A percentile compares a stretch with the other conserved stretches of the same genome.
Evolutionary conservation across 2,113 vertebrate genomes (phyloP).

Genomic region (Phrynosoma platyrhinos): DNA sequence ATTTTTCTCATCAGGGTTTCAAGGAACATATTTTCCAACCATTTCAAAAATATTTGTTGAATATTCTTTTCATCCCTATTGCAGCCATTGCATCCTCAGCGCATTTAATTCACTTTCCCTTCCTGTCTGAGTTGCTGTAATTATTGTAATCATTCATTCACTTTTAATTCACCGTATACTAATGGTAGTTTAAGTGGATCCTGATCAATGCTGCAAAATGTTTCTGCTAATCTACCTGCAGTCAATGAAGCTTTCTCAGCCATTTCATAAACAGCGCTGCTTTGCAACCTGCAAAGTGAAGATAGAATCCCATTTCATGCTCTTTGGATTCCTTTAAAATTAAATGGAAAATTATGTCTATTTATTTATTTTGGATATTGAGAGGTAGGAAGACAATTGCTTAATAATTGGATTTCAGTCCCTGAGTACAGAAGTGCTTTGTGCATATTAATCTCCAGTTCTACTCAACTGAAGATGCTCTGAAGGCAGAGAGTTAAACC

Average conservation of each 20-base stretch:
- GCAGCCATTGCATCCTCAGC: background rate
- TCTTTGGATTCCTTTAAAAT: background rate
- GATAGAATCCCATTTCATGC: conserved; percentile 9
- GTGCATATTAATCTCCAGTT: background rate
- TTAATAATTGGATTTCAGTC: conserved; percentile 9
- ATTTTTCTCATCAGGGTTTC: too few relatives aligned
- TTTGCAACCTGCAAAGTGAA: background rate
- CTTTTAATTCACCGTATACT: conserved; percentile 5
- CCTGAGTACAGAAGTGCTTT: background rate
- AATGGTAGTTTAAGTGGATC: conserved; percentile 1
- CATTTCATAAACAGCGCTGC: background rate
- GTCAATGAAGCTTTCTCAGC: background rate
- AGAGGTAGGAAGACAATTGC: background rate
- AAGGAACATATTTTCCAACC: background rate
- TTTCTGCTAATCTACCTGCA: background rate
- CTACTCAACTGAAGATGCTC: background rate
- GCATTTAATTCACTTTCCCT: background rate
- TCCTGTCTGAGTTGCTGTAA: background rate
- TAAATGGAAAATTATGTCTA: background rate
- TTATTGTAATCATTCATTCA: background rate
- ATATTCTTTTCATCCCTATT: background rate
- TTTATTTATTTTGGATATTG: background rate
- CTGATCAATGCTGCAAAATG: background rate
- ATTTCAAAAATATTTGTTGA: too few relatives aligned
- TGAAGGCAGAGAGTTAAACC: background rate